Evolutionary conservation across 2,113 vertebrate species (phyloP).

Genomic region (Rhynchomys soricoides): DNA sequence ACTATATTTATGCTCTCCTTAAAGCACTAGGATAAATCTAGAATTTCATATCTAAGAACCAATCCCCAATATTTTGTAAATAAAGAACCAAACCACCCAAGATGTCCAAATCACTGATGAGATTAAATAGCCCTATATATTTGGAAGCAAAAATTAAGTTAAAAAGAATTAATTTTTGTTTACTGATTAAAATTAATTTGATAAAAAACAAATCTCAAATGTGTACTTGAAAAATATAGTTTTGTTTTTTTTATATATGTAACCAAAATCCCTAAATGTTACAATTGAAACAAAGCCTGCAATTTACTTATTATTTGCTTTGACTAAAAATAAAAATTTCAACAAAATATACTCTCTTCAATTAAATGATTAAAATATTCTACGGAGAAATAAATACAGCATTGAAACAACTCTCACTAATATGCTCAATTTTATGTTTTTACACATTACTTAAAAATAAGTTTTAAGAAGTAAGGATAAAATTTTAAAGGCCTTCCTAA

Average conservation of each 20-base stretch:
- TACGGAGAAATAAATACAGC: slow-evolving; percentile 47
- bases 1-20: slow-evolving; percentile 9
- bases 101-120: slow-evolving; percentile 27
- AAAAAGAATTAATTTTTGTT: slow-evolving; percentile 36
- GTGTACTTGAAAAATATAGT: slow-evolving; percentile 30
- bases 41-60: neutral
- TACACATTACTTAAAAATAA: neutral
- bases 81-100: neutral
- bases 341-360: slow-evolving; percentile 55
- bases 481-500: neutral
- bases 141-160: slow-evolving; percentile 8
- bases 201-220: slow-evolving; percentile 40
- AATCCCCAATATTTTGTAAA: slow-evolving; percentile 33
- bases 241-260: slow-evolving; percentile 19
- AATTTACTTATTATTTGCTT: slow-evolving; percentile 41
- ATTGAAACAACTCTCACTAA: neutral
- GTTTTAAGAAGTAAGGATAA: neutral
- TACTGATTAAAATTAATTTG: slow-evolving; percentile 54
- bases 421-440: neutral
- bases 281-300: neutral
- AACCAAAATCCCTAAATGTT: neutral
- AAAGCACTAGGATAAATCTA: slow-evolving; percentile 11
- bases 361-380: slow-evolving; percentile 21
- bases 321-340: slow-evolving; percentile 35
- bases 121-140: neutral